A percentile compares a stretch with the other conserved stretches of the same genome.
Evolutionary conservation across 2,797 vertebrate genomes (phyloP).

Genomic region (Gymnodraco acuticeps): DNA sequence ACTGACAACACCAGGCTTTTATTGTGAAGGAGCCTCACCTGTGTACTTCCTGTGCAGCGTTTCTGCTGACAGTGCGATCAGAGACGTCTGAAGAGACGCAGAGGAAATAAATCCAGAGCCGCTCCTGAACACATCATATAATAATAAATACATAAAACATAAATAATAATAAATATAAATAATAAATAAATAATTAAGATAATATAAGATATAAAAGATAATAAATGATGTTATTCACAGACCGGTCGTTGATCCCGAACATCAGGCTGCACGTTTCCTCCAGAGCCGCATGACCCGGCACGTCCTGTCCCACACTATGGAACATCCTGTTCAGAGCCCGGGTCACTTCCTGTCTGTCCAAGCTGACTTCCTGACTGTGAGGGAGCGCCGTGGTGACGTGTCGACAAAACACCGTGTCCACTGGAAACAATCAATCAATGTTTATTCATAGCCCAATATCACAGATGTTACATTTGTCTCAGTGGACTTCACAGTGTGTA

Average conservation of each 20-base stretch:
- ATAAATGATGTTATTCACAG: not conserved
- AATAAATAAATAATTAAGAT: too few relatives aligned
- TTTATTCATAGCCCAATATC: too few relatives aligned
- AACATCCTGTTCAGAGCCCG: slow-evolving; percentile 83
- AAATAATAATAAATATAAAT: not conserved
- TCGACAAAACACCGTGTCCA: slow-evolving; percentile 72
- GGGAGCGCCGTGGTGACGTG: slow-evolving; percentile 63
- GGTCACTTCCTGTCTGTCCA: slow-evolving; percentile 79
- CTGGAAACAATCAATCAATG: slow-evolving; percentile 65
- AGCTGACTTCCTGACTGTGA: slow-evolving; percentile 8
- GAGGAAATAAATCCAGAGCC: slow-evolving; percentile 72
- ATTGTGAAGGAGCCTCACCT: not conserved
- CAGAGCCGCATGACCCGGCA: slow-evolving; percentile 65
- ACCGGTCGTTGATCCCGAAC: slow-evolving; percentile 86
- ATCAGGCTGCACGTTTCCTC: slow-evolving; percentile 80
- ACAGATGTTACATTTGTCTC: too few relatives aligned
- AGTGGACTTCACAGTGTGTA: too few relatives aligned
- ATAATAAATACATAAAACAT: too few relatives aligned
- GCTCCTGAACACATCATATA: slow-evolving; percentile 61
- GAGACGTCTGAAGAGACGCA: slow-evolving; percentile 76
- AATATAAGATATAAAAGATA: not conserved
- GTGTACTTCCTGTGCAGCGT: slow-evolving; percentile 57
- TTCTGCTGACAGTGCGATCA: slow-evolving; percentile 87
- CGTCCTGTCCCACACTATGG: slow-evolving; percentile 68
- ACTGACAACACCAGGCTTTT: not conserved